Conservation (phyloP, 2,113 vertebrate species). For the Cyphomyrus plagiostoma region DNA sequence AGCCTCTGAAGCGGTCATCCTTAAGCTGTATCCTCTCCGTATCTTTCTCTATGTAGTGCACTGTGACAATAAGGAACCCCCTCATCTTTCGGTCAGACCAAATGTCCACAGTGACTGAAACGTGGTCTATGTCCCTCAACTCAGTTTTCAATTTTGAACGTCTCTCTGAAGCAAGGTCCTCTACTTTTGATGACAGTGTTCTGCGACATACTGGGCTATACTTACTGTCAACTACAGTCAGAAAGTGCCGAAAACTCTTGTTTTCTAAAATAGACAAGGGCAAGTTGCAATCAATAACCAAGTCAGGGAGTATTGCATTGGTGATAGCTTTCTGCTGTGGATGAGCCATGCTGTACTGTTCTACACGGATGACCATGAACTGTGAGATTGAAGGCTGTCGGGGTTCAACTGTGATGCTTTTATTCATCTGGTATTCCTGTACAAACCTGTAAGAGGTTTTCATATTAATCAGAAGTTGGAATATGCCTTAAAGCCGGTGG, state of each 20-base stretch:
- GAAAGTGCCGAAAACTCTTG: conserved; percentile 17
- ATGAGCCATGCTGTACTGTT: conserved; percentile 1
- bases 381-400: neutral
- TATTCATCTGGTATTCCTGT: neutral
- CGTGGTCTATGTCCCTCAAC: no score
- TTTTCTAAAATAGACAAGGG: conserved; percentile 10
- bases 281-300: conserved; percentile 20
- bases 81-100: neutral
- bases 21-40: neutral
- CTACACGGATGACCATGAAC: neutral
- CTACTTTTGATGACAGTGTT: neutral
- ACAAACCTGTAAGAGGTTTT: no score
- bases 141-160: no score
- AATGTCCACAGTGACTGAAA: no score
- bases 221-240: neutral
- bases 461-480: no score
- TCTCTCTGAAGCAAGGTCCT: neutral
- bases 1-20: conserved; percentile 5
- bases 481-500: no score
- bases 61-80: neutral
- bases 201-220: neutral
- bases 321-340: conserved; percentile 21
- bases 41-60: neutral
- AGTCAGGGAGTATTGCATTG: conserved; percentile 6
- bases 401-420: neutral